Percentiles rank a stretch among this genome's conserved stretches.
These are phyloP conservation scores for Hoplostethus mediterraneus DNA, from an alignment of 2,797 vertebrate species.

Conservation along the genomic window DNA sequence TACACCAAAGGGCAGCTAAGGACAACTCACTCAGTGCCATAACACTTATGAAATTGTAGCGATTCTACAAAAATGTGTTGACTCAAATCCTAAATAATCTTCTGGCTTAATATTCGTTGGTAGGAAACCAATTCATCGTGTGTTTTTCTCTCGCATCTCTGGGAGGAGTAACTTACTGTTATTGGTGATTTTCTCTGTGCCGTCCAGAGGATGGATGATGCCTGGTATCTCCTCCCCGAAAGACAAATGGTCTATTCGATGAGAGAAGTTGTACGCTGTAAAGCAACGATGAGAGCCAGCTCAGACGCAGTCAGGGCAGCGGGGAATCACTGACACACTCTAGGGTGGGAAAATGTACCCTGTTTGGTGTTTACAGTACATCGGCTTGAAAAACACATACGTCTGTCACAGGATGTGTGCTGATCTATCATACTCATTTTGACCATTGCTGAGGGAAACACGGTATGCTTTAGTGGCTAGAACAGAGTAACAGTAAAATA, in stretches of 20 bases:
- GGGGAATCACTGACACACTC: background rate
- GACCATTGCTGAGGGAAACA: background rate
- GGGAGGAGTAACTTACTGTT: slow-evolving; percentile 86
- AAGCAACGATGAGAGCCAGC: slow-evolving; percentile 52
- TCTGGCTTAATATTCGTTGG: background rate
- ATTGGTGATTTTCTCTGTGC: slow-evolving; percentile 94
- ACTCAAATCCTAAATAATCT: background rate
- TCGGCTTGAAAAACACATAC: too few species aligned
- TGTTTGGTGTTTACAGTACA: too few species aligned
- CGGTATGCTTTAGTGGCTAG: too few species aligned
- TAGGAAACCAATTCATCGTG: background rate
- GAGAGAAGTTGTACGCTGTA: slow-evolving; percentile 98
- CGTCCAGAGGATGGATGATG: slow-evolving; percentile 96
- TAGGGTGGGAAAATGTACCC: background rate
- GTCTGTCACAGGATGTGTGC: background rate
- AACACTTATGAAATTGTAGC: background rate
- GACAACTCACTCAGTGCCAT: background rate
- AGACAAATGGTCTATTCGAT: slow-evolving; percentile 97
- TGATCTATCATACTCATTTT: background rate
- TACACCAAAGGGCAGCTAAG: background rate
- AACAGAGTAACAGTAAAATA: too few species aligned
- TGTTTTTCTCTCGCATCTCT: slow-evolving; percentile 12
- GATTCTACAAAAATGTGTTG: background rate
- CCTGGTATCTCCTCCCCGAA: slow-evolving; percentile 95
- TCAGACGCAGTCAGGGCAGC: slow-evolving; percentile 16